Evolutionary conservation across 2,797 vertebrate genomes (phyloP).

Genomic region (Mus spretus): DNA sequence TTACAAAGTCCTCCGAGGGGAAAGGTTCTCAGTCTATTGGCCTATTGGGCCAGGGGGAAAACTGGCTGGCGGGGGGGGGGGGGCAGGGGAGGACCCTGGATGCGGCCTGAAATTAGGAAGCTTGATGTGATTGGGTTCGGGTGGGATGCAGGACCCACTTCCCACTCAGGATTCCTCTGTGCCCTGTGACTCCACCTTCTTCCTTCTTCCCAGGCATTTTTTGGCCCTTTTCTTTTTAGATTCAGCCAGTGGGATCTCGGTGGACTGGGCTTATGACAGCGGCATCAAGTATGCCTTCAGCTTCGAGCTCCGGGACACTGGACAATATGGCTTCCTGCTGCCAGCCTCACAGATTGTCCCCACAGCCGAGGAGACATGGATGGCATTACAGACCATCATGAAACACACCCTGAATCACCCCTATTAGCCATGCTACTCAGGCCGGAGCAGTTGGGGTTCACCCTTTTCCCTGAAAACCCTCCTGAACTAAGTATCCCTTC

Average conservation of each 20-base stretch:
- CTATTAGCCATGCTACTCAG: conserved; percentile 75
- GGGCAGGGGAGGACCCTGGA: neutral
- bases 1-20: no score
- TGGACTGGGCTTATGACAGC: conserved; percentile 89
- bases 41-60: neutral
- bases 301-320: conserved; percentile 90
- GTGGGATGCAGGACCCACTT: neutral
- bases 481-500: neutral
- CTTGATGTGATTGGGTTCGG: neutral
- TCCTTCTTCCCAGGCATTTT: conserved; percentile 3
- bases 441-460: neutral
- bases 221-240: conserved; percentile 82
- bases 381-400: conserved; percentile 88
- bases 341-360: conserved; percentile 90
- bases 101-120: neutral
- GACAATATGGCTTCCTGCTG: conserved; percentile 88
- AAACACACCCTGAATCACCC: conserved; percentile 84
- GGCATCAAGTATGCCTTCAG: conserved; percentile 90
- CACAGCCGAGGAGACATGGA: conserved; percentile 90
- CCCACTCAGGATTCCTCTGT: neutral
- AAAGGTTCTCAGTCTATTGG: neutral
- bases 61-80: no score
- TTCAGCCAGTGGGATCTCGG: conserved; percentile 87
- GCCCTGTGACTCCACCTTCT: neutral
- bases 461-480: neutral